Percentiles rank a stretch among this genome's conserved stretches.
Evolutionary conservation across 2,797 vertebrate species (phyloP).

Genomic region (Diplodus sargus): DNA sequence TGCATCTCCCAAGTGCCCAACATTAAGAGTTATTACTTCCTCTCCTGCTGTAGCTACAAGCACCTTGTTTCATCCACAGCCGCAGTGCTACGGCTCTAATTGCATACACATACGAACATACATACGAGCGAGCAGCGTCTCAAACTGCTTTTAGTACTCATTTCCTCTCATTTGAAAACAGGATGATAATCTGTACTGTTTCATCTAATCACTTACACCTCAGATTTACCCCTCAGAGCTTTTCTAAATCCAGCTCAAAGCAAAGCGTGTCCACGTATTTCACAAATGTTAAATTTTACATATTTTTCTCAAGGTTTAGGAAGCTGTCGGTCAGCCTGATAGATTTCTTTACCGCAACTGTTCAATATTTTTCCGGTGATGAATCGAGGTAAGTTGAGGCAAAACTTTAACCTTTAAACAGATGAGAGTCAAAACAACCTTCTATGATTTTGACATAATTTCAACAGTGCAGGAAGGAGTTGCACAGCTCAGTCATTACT

Average conservation of each 20-base stretch:
- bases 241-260: conserved; percentile 23
- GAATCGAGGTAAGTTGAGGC: not conserved
- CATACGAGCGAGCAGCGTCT: not conserved
- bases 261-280: not conserved
- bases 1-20: conserved; percentile 81
- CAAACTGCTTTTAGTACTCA: not conserved
- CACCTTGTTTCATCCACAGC: conserved; percentile 71
- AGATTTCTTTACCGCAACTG: not conserved
- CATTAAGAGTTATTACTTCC: conserved; percentile 86
- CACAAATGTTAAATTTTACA: not conserved
- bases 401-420: conserved; percentile 4
- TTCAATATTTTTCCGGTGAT: not conserved
- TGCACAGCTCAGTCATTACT: not conserved
- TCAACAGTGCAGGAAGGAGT: not conserved
- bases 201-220: not conserved
- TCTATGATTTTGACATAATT: too few relatives aligned
- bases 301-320: not conserved
- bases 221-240: conserved; percentile 10
- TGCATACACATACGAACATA: conserved; percentile 4
- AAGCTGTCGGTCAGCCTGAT: conserved; percentile 5
- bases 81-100: conserved; percentile 51
- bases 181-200: conserved; percentile 1
- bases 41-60: conserved; percentile 77
- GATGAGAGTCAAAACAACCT: not conserved
- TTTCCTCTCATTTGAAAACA: conserved; percentile 2